These are phyloP conservation scores for Diaprepes abbreviatus DNA, from an alignment of 2,888 invertebrate genomes.

Conservation along the genomic window DNA sequence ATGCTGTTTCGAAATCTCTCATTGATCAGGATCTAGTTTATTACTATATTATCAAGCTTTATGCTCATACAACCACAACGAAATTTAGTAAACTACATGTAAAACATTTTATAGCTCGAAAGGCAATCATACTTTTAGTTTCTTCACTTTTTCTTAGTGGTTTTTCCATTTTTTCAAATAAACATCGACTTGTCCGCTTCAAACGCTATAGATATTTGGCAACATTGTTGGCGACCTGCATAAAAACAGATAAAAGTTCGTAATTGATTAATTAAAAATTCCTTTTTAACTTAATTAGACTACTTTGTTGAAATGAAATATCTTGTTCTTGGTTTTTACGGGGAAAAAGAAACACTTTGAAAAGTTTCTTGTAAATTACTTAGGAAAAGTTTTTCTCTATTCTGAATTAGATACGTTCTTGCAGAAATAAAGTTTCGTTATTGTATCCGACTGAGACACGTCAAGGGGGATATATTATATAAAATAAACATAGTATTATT, in stretches of 20 bases:
- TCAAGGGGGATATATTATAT: background rate
- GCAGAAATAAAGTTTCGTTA: background rate
- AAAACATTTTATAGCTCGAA: too few species aligned
- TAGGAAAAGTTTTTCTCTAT: background rate
- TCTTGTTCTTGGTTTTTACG: background rate
- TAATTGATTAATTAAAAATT: constrained; percentile 10
- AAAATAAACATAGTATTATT: too few species aligned
- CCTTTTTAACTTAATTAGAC: background rate
- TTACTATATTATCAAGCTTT: too few species aligned
- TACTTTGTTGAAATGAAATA: background rate
- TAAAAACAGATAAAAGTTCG: background rate
- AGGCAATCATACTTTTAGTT: too few species aligned
- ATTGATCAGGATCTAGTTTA: too few species aligned
- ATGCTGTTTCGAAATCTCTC: too few species aligned
- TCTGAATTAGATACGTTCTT: background rate
- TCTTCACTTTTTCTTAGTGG: too few species aligned
- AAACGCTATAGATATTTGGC: too few species aligned
- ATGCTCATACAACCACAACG: too few species aligned
- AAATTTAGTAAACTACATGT: too few species aligned
- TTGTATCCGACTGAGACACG: background rate
- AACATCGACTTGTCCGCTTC: too few species aligned
- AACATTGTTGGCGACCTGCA: background rate
- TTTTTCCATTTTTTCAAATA: too few species aligned
- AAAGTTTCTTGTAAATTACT: background rate
- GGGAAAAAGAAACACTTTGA: background rate